Base-by-base conservation (phyloP, 2,797 vertebrate species). In the Mallotus villosus region DNA sequence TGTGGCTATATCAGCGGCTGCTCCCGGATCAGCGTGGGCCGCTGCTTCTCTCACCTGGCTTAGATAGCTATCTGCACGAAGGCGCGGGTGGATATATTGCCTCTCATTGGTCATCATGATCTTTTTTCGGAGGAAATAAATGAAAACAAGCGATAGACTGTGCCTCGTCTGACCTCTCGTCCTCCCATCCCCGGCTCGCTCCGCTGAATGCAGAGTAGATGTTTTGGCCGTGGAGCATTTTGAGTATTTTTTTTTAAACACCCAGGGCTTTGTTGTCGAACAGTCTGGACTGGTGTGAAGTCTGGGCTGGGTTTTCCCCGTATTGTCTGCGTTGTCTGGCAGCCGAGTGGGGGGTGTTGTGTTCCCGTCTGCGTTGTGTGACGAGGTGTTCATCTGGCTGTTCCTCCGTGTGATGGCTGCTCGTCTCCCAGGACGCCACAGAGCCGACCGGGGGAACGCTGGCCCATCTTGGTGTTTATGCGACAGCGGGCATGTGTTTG, bases 401-500 rank as follows among this genome's bases (percentile, higher is more conserved):
- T 63, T 74, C 80, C 80, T 75, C 78, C 79, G 73, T 74, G 73
- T 75, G 77, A 70, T 81, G 71, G 78, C 70, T 84, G 86, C 83
- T 76, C 25, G 73, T 84, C 83, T 84, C 82, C 78, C 78, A 80
- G 81, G 86, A 83, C 77, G 75, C 78, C 76, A 78, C 61, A 24
- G 82, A 57, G 81, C 76, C 74, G 82, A 80, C 85, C 9, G 37
- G 70, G 83, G 84, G 86, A 69, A 78, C 60, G 78, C 79, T 91
- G 89, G 87, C 90, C 78, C 79, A 12, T 83, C 82, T 75, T 51
- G 0, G 79, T 83, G 84, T 86, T 85, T 83, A 79, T 74, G 78
- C 89, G 90, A 90, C 90, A 91, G 90, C 88, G 76, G 86, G 87
- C 91, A 90, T 92, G 90, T 91, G 90, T 91, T 90, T 51, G 81